Conservation (phyloP, 2,113 vertebrate species). For the Entelurus aequoreus region DNA sequence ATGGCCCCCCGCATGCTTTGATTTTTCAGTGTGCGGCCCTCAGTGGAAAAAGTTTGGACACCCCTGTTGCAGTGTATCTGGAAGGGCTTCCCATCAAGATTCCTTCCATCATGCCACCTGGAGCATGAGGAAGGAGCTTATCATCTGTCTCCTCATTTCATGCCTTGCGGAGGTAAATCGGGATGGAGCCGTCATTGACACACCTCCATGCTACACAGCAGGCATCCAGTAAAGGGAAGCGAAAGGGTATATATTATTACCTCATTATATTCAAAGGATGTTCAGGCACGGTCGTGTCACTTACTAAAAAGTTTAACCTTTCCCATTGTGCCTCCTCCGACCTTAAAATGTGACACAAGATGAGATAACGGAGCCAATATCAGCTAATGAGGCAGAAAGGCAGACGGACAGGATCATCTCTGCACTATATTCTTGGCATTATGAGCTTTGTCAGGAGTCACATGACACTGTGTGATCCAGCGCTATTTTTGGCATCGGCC, state of each 20-base stretch:
- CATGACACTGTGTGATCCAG: constrained; percentile 47
- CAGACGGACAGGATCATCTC: constrained; percentile 54
- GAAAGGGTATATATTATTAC: constrained; percentile 14
- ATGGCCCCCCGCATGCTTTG: too few species aligned
- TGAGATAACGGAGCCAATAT: constrained; percentile 55
- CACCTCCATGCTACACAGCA: constrained; percentile 34
- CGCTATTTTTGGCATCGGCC: constrained; percentile 49
- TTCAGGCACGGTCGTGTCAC: constrained; percentile 26
- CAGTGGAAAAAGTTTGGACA: too few species aligned
- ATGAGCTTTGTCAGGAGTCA: constrained; percentile 66
- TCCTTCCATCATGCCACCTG: constrained; percentile 51
- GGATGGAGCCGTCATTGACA: constrained; percentile 43
- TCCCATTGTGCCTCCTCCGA: constrained; percentile 16
- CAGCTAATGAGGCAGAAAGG: constrained; percentile 64
- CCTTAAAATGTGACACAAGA: constrained; percentile 48
- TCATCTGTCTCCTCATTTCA: constrained; percentile 60
- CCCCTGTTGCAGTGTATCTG: constrained; percentile 1
- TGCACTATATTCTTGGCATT: constrained; percentile 48
- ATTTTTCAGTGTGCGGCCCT: too few species aligned
- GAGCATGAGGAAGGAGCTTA: constrained; percentile 51
- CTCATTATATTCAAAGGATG: constrained; percentile 32
- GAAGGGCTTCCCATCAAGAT: constrained; percentile 25
- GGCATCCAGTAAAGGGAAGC: constrained; percentile 14
- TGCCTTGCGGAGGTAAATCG: constrained; percentile 44
- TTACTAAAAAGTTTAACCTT: constrained; percentile 40